Evolutionary conservation across 37 sponge, comb jelly and placozoan genomes (phyloP), one percentile per base, ranked within the genome.

Genomic region (Aphrocallistes beatrix): DNA sequence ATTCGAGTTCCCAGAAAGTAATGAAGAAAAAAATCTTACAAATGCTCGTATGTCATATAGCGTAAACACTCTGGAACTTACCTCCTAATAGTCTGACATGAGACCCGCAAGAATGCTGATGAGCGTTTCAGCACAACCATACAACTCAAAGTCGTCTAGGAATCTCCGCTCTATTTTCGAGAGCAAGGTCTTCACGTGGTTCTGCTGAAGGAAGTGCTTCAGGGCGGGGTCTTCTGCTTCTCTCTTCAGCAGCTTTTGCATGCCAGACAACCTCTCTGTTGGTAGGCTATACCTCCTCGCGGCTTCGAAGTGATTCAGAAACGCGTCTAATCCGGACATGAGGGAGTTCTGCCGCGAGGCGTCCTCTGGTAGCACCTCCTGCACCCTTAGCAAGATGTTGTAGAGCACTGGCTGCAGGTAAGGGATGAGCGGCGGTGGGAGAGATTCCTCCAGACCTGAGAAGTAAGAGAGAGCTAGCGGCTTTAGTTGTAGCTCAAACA

Each of bases 221-320:
- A 60, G 34, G 32, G 75, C 3, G n/a, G 75, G n/a, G 34, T 60
- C 75, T 13, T 60, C 75, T 19, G 25, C n/a, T 6, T 21, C 75
- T 30, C 3, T 3, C 25, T 60, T 13, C 8, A 60, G 28, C 8
- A 30, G 10, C 25, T 13, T 19, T 28, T 60, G 75, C 17, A 60
- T 19, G 6, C n/a, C 3, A 28, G 75, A 60, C n/a, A 60, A 6
- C 3, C 3, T 30, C 8, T 60, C 75, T 6, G 10, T 3, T 30
- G 75, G 75, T 3, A 1, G 8, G n/a, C 28, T 32, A 30, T 60
- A 60, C 32, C n/a, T 13, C 21, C 34, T 60, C 3, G 17, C 21
- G 10, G 75, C 75, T 60, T 60, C 75, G n/a, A 60, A 60, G n/a
- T 60, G 75, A 60, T 60, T 60, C 75, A 60, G 34, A 13, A 60